Evolutionary conservation across 2,797 vertebrate genomes (phyloP), one percentile per base, ranked within the genome.

Genomic region (Lerista edwardsae): DNA sequence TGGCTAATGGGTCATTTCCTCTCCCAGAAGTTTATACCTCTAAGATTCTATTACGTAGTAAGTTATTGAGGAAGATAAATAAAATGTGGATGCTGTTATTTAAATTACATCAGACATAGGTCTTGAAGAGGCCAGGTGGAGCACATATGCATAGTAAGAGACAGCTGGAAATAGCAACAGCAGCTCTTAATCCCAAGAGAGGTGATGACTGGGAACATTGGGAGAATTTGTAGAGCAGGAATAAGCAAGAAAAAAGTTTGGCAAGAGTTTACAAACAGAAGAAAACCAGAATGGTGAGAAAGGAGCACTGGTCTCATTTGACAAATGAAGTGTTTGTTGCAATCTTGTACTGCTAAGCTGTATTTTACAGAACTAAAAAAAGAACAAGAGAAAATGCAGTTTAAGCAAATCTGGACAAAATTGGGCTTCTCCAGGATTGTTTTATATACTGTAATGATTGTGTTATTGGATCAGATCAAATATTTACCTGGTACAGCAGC

Each of bases 131-230:
- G 36, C 72, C 55, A 47, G 47, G 44, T 47, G 7, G 41, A 74
- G 15, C 1, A 76, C 27, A 76, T 51, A n/a, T 29, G 41, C 69
- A 68, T 59, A 76, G 62, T 36, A 55, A 83, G 44, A 83, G 65
- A 83, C 64, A 83, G 82, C 74, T 84, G 74, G 62, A 61, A 59
- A 82, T 64, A 41, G 36, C 64, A 77, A 59, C 74, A 57, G 36
- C 19, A 59, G 27, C 36, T 11, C 51, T 77, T 77, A 69, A 83
- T 75, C 72, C 73, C 82, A 25, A 27, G 36, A 83, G 51, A 65
- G 74, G 51, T 57, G 47, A 74, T 74, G n/a, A 68, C 29, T 59
- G 75, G 64, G 65, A 77, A 59, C 59, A 65, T 31, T 67, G 25
- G 23, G 64, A 27, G 41, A 74, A 75, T 23, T 15, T 83, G 27